A percentile compares a stretch with the other conserved stretches of the same genome.
Conservation (phyloP, 2,888 invertebrate species). For the Siphonodentalium dalli region DNA sequence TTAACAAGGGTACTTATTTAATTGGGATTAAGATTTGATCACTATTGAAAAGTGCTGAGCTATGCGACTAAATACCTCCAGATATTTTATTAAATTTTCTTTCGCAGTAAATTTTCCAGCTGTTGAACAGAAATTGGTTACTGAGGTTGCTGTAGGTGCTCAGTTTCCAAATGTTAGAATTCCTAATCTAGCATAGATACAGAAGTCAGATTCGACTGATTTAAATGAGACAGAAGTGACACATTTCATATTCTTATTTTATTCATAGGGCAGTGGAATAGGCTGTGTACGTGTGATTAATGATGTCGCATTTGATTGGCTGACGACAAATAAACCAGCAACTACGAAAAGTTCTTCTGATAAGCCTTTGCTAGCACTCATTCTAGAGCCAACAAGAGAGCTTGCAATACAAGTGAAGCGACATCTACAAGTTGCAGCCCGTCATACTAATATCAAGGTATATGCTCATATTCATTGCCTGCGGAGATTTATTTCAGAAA, state of each 20-base stretch:
- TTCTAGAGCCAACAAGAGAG: constrained; percentile 95
- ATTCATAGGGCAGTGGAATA: constrained; percentile 31
- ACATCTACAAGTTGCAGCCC: constrained; percentile 81
- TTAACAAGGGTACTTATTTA: no score
- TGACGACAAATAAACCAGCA: constrained; percentile 10
- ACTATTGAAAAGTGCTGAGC: no score
- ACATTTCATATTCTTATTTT: neutral
- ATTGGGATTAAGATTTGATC: no score
- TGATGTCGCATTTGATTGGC: constrained; percentile 44
- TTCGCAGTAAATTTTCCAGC: no score
- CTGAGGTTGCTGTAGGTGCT: neutral
- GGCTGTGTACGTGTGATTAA: constrained; percentile 51
- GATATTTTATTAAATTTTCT: no score
- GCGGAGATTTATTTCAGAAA: no score
- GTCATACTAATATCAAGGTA: constrained; percentile 76
- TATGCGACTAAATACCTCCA: no score
- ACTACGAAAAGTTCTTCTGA: neutral
- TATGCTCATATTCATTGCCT: no score
- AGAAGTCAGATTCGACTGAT: no score
- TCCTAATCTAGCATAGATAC: no score
- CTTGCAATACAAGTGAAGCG: constrained; percentile 92
- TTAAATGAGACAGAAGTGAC: no score
- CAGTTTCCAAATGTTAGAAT: neutral
- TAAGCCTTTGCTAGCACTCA: constrained; percentile 71
- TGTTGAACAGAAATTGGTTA: no score